Evolutionary conservation across 2,113 vertebrate species (phyloP).

Genomic region (Formicarius rufipectus): DNA sequence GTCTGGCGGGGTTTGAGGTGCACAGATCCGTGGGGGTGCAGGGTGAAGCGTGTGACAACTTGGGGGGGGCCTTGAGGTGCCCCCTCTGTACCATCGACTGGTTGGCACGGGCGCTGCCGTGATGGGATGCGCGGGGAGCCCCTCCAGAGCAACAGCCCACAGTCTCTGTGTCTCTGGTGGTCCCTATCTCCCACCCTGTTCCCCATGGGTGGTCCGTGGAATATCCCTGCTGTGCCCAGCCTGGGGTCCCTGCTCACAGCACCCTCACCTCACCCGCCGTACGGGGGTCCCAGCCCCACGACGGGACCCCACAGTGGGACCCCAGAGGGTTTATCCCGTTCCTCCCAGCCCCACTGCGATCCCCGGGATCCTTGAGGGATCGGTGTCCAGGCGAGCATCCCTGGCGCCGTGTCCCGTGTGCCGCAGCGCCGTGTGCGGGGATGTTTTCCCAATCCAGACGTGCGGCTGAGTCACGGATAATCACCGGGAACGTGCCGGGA

Average conservation of each 20-base stretch:
- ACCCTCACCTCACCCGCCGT: background rate
- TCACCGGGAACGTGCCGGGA: constrained; percentile 11
- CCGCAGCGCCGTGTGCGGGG: background rate
- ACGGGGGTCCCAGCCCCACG: background rate
- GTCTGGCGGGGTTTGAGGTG: background rate
- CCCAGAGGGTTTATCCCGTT: rapidly evolving
- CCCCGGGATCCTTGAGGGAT: background rate
- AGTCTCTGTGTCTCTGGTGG: background rate
- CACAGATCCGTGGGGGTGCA: background rate
- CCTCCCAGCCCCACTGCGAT: background rate
- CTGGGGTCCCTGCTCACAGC: background rate
- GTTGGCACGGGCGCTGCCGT: background rate
- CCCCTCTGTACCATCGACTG: rapidly evolving
- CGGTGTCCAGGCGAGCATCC: background rate
- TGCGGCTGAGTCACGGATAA: constrained; percentile 64
- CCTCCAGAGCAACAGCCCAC: background rate
- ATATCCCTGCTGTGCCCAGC: background rate
- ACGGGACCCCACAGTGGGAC: background rate
- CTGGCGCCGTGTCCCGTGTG: background rate
- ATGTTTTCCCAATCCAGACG: constrained; percentile 38
- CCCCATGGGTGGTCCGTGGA: background rate
- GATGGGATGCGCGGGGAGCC: background rate
- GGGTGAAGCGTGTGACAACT: background rate
- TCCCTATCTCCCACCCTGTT: background rate
- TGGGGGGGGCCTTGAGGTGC: background rate